A percentile compares a stretch with the other conserved stretches of the same genome.
These are phyloP conservation scores for Caenorhabditis parvicauda DNA, from an alignment of 2,888 invertebrate species.

Conservation along the genomic window DNA sequence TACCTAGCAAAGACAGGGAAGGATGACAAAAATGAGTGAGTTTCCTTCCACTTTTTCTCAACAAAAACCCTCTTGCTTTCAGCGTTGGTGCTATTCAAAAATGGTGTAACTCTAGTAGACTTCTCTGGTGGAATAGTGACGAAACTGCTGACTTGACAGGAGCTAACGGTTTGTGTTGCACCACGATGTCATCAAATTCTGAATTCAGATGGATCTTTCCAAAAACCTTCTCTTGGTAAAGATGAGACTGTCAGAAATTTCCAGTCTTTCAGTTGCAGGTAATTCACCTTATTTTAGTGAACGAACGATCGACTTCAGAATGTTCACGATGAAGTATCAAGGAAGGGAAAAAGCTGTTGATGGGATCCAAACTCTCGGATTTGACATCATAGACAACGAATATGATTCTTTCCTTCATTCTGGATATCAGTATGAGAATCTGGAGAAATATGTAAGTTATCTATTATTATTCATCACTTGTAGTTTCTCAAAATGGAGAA, in stretches of 20 bases:
- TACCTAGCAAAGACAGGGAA: slow-evolving; percentile 43
- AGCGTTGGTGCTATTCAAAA: slow-evolving; percentile 31
- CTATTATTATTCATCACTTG: neutral
- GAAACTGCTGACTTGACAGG: slow-evolving; percentile 20
- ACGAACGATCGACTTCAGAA: slow-evolving; percentile 12
- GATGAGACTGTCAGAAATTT: slow-evolving; percentile 41
- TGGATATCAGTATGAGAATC: slow-evolving; percentile 41
- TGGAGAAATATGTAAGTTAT: slow-evolving; percentile 30
- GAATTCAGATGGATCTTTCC: slow-evolving; percentile 47
- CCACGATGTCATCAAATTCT: neutral
- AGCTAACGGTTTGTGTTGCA: slow-evolving; percentile 6
- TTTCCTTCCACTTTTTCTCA: neutral
- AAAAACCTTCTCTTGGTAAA: slow-evolving; percentile 43
- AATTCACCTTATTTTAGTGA: neutral
- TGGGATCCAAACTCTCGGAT: slow-evolving; percentile 37
- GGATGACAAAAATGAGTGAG: slow-evolving; percentile 34
- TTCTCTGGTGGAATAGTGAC: slow-evolving; percentile 31
- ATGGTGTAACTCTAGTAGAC: slow-evolving; percentile 22
- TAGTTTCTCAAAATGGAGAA: neutral
- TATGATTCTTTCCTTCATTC: slow-evolving; percentile 37
- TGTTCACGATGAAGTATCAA: slow-evolving; percentile 33
- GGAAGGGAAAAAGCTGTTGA: slow-evolving; percentile 27
- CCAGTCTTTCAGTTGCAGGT: slow-evolving; percentile 45
- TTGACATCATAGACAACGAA: slow-evolving; percentile 31
- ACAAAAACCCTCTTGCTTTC: neutral